Conservation (phyloP, 2,888 invertebrate species). For the Microctonus hyperodae region DNA sequence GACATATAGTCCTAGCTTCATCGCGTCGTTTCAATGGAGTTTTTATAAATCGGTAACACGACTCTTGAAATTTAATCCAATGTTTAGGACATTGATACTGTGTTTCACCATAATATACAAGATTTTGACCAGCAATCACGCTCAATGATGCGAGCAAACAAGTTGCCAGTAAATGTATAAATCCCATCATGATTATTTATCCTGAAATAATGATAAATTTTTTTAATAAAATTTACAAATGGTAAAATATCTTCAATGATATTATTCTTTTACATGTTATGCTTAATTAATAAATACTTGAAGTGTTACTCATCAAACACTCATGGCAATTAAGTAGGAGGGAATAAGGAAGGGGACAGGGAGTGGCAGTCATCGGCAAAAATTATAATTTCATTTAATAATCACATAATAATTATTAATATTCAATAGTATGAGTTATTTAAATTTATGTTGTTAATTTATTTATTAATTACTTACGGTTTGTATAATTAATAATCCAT, state of each 20-base stretch:
- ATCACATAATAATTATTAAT: no score
- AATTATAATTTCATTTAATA: neutral
- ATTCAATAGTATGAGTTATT: no score
- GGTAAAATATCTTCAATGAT: neutral
- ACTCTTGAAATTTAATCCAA: constrained; percentile 83
- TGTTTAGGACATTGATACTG: constrained; percentile 77
- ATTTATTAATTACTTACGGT: neutral
- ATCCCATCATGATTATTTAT: neutral
- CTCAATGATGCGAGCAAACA: constrained; percentile 19
- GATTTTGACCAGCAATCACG: constrained; percentile 43
- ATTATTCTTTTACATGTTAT: neutral
- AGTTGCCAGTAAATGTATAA: constrained; percentile 10
- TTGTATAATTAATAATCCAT: neutral
- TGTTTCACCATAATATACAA: constrained; percentile 45
- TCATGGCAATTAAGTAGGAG: constrained; percentile 31
- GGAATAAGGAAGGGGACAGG: constrained; percentile 37
- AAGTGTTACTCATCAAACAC: constrained; percentile 37
- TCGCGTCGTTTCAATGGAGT: constrained; percentile 82
- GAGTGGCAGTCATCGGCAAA: constrained; percentile 36
- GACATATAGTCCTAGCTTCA: constrained; percentile 85
- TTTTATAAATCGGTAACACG: constrained; percentile 90
- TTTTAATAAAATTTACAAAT: neutral
- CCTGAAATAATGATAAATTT: neutral
- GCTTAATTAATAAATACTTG: constrained; percentile 16
- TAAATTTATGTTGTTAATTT: no score